Evolutionary conservation across 2,888 invertebrate genomes (phyloP).

Genomic region (Metallyticus violacea): DNA sequence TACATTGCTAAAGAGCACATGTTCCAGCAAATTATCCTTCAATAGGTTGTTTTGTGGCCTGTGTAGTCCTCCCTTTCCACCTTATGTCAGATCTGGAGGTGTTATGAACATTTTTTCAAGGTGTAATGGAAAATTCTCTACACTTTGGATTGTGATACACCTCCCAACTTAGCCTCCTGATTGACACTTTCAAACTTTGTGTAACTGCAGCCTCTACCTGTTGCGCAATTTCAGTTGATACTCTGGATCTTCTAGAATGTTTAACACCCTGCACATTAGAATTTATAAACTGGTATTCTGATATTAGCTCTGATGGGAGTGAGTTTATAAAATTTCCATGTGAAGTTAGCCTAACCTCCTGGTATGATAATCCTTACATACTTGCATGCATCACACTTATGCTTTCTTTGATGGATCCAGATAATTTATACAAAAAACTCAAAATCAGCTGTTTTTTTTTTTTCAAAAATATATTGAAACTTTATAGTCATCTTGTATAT

Average conservation of each 20-base stretch:
- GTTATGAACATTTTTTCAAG: too few species aligned
- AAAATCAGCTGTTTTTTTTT: not conserved
- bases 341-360: not conserved
- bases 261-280: not conserved
- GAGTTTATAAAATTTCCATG: not conserved
- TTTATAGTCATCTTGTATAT: not conserved
- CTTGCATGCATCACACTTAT: not conserved
- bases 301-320: too few species aligned
- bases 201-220: not conserved
- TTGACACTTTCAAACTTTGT: not conserved
- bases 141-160: not conserved
- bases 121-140: too few species aligned
- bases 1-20: too few species aligned
- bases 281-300: not conserved
- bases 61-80: too few species aligned
- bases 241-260: not conserved
- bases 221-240: not conserved
- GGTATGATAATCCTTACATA: not conserved
- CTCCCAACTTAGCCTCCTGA: not conserved
- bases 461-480: not conserved
- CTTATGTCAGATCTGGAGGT: too few species aligned
- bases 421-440: not conserved
- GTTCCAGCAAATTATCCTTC: too few species aligned
- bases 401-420: too few species aligned
- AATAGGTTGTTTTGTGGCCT: too few species aligned